Conservation (phyloP, 2,797 vertebrate species). For the Labeo calbasu region DNA sequence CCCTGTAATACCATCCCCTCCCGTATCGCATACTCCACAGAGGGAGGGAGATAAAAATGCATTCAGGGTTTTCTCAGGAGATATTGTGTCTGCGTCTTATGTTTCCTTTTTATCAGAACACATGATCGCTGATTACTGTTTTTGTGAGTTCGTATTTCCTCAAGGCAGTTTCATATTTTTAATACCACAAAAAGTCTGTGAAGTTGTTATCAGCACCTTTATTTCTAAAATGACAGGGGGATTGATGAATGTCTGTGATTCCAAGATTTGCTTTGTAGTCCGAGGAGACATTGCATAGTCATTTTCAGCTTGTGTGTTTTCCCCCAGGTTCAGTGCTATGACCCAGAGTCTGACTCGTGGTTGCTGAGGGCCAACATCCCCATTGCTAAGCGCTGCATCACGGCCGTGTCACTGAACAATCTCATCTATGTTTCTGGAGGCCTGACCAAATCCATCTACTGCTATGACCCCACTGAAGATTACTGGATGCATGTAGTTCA, state of each 20-base stretch:
- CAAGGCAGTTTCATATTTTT: background rate
- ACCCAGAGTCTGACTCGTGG: conserved; percentile 91
- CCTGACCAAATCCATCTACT: conserved; percentile 95
- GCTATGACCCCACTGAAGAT: conserved; percentile 94
- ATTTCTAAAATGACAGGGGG: background rate
- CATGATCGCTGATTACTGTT: background rate
- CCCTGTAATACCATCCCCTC: background rate
- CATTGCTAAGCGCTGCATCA: conserved; percentile 96
- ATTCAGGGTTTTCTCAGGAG: conserved; percentile 21
- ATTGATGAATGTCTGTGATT: background rate
- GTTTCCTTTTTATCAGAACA: conserved; percentile 1
- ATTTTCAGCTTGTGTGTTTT: background rate
- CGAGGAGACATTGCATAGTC: background rate
- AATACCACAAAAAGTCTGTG: background rate
- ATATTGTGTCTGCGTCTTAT: background rate
- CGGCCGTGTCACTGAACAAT: conserved; percentile 95
- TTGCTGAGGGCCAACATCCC: conserved; percentile 93
- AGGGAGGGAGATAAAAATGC: conserved; percentile 35
- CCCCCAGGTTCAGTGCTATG: conserved; percentile 94
- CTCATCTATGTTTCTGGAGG: conserved; percentile 96
- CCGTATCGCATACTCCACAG: conserved; percentile 26
- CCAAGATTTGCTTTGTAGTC: background rate
- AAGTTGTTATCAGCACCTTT: background rate
- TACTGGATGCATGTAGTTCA: conserved; percentile 98
- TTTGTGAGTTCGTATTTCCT: background rate